phyloP scores from a whole-genome alignment of 1,140 invertebrate species.

The Drosophila chauvacae region DNA sequence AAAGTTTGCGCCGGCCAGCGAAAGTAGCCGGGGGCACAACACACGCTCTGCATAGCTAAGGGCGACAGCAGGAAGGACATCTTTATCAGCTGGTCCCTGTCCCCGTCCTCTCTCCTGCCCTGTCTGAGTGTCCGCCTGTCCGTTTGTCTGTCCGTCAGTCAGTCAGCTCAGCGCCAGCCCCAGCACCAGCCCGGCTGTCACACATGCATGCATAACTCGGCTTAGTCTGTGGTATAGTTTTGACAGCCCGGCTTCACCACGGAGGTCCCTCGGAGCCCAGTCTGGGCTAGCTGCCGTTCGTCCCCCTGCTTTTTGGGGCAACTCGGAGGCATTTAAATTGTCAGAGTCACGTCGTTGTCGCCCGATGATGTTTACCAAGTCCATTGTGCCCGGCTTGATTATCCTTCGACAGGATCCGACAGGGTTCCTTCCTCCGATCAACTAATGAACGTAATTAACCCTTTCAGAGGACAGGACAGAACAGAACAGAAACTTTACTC shows the following conservation, averaged over 20 bases:
- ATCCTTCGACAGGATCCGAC: slow-evolving; percentile 21
- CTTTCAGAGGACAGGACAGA: background rate
- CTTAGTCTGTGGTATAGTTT: slow-evolving; percentile 75
- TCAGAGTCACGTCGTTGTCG: slow-evolving; percentile 62
- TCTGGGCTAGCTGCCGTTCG: background rate
- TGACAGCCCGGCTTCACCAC: slow-evolving; percentile 63
- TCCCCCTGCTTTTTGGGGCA: slow-evolving; percentile 9
- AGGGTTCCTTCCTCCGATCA: slow-evolving; percentile 5
- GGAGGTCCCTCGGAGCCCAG: slow-evolving; percentile 6
- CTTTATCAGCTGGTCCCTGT: slow-evolving; percentile 66
- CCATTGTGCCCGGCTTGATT: slow-evolving; percentile 67
- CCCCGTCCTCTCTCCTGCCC: background rate
- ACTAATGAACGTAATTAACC: slow-evolving; percentile 52
- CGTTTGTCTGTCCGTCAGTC: slow-evolving; percentile 5
- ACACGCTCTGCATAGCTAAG: slow-evolving; percentile 72
- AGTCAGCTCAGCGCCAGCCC: background rate
- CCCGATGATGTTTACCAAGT: slow-evolving; percentile 67
- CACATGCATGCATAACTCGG: slow-evolving; percentile 67
- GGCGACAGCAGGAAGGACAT: slow-evolving; percentile 67
- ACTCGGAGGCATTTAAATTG: slow-evolving; percentile 64
- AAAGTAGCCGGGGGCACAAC: slow-evolving; percentile 68
- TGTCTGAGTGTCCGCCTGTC: background rate
- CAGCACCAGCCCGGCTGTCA: slow-evolving; percentile 12
- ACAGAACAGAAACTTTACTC: slow-evolving; percentile 1
- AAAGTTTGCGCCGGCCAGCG: slow-evolving; percentile 73